Base-by-base conservation (phyloP, 2,113 vertebrate genomes). In the Sterrhoptilus dennistouni region DNA sequence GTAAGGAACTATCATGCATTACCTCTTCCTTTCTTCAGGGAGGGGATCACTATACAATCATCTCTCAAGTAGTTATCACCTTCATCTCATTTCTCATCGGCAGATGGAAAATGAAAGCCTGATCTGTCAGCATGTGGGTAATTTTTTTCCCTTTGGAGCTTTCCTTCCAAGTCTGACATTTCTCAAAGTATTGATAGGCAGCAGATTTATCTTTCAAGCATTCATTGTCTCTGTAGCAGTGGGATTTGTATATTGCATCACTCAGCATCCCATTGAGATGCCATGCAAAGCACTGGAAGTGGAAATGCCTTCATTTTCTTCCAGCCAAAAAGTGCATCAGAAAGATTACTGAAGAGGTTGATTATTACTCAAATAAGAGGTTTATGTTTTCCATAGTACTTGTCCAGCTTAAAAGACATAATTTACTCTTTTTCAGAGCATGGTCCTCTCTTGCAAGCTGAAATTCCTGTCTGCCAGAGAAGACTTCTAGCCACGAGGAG, bases 141-240 rank as follows among this genome's bases (percentile, higher is more conserved):
- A 70, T 61, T 78, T 86, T 94, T 94, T 91, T 14, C 65, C 50
- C 44, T 86, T 81, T 74, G 52, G 79, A 90, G 12, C 8, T 93
- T 78, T 92, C 42, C 47, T 95, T 88, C 88, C 76, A 90, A 70
- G 50, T 66, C 83, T 93, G 89, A 89, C 38, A 71, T 95, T 90
- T 89, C 60, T 87, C 0, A 0, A 42, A 89, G 75, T 88, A 92
- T 83, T 96, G 79, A 90, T 74, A 60, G 68, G 66, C 1, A 1
- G 57, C 29, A 95, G 80, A 89, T 90, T 83, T 47, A 63, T 15
- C 42, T 95, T 95, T 81, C 52, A 89, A 90, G 42, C 63, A 50
- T 50, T 92, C 50, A 50, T 80, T 66, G 1, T 4, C 28, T 83
- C 47, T 63, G 54, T 25, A 78, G 54, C 54, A 89, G 64, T 47